Conservation (phyloP, 2,113 vertebrate genomes). For the Agapornis roseicollis region DNA sequence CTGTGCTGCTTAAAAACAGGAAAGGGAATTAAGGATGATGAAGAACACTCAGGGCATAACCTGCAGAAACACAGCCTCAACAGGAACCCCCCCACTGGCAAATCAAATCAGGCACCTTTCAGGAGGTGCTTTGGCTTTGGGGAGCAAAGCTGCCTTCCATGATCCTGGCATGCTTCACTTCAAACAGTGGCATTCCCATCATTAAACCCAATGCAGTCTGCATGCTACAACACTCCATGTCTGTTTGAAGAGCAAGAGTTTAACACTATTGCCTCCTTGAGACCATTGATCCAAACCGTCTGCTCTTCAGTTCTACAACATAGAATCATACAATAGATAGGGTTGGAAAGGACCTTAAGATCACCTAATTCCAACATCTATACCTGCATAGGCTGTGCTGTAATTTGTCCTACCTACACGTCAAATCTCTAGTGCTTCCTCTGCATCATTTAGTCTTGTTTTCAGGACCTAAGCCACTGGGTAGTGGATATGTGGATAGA, state of each 20-base stretch:
- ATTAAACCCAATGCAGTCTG: not conserved
- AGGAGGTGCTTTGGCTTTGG: not conserved
- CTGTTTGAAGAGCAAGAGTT: not conserved
- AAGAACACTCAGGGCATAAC: not conserved
- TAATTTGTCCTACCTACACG: not conserved
- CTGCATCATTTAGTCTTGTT: not conserved
- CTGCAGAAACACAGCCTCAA: not conserved
- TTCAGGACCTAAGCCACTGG: not conserved
- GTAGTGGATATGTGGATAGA: not conserved
- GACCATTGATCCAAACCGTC: not conserved
- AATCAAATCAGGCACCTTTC: not conserved
- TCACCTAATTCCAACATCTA: no score
- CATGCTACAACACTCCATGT: accelerated
- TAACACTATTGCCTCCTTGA: not conserved
- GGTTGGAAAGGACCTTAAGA: no score
- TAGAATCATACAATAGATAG: no score
- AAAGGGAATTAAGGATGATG: not conserved
- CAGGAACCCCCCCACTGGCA: not conserved
- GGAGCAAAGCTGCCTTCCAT: not conserved
- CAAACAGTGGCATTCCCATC: not conserved
- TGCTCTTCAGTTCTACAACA: not conserved
- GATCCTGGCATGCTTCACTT: not conserved
- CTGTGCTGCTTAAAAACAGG: not conserved
- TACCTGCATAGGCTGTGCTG: accelerated
- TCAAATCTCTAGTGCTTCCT: not conserved